phyloP scores from a whole-genome alignment of 2,113 vertebrate genomes.

The Odontophorus gujanensis region DNA sequence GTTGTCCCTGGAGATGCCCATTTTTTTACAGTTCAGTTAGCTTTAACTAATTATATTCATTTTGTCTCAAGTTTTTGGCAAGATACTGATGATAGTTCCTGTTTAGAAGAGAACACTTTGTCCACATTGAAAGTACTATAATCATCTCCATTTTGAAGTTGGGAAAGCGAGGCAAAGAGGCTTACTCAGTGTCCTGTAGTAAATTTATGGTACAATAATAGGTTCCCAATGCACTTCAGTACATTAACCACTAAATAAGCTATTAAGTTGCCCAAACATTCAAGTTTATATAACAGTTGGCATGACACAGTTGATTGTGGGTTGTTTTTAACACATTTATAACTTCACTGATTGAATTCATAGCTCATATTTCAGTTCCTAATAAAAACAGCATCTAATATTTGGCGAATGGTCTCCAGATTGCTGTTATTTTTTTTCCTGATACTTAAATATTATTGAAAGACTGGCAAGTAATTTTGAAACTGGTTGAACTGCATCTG shows the following conservation, averaged over 20 bases:
- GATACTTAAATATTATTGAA: constrained; percentile 21
- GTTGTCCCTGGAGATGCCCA: neutral
- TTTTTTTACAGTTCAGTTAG: neutral
- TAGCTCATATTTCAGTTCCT: neutral
- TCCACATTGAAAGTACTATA: neutral
- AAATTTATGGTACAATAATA: neutral
- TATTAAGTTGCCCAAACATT: neutral
- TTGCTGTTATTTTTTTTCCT: constrained; percentile 9
- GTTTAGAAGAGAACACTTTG: neutral
- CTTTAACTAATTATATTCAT: neutral
- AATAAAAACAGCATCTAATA: neutral
- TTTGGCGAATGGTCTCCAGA: neutral
- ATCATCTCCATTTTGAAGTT: neutral
- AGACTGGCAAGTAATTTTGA: constrained; percentile 27
- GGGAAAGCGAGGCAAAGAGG: neutral
- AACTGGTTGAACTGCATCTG: constrained; percentile 25
- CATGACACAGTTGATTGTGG: neutral
- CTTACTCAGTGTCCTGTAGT: neutral
- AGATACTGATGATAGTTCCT: neutral
- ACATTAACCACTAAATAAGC: neutral
- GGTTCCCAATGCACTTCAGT: neutral
- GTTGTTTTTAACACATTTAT: neutral
- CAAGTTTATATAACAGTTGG: neutral
- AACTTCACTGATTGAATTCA: neutral
- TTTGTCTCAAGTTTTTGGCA: neutral